A percentile compares a stretch with the other conserved stretches of the same genome.
These are phyloP conservation scores for Phasia obesa DNA, from an alignment of 2,888 invertebrate genomes.

Conservation along the genomic window DNA sequence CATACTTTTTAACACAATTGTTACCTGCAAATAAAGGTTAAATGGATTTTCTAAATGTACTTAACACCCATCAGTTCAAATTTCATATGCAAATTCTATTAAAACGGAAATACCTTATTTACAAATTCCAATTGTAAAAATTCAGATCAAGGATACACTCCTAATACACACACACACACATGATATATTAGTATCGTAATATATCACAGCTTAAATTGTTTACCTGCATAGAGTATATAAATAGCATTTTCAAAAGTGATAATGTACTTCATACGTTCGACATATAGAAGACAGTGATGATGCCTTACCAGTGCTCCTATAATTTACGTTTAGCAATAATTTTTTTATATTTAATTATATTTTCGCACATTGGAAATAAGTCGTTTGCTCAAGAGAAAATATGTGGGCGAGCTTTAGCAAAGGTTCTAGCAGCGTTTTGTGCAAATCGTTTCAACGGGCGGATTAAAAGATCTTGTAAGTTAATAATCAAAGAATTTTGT, in stretches of 20 bases:
- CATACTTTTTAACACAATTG: background rate
- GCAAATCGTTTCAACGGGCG: slow-evolving; percentile 73
- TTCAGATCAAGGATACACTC: no score
- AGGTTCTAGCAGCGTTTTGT: slow-evolving; percentile 75
- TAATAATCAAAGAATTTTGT: background rate
- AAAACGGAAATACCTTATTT: background rate
- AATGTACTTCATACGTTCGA: slow-evolving; percentile 34
- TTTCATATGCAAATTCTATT: background rate
- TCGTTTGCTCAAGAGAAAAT: slow-evolving; percentile 69
- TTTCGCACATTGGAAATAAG: background rate
- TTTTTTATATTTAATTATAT: slow-evolving; percentile 46
- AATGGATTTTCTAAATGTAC: background rate
- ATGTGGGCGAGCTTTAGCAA: slow-evolving; percentile 75
- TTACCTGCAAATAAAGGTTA: background rate
- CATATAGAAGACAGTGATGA: slow-evolving; percentile 36
- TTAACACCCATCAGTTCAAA: background rate
- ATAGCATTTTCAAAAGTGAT: slow-evolving; percentile 7
- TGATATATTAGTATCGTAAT: no score
- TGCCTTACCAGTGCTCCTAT: slow-evolving; percentile 39
- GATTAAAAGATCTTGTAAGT: slow-evolving; percentile 75
- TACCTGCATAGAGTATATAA: slow-evolving; percentile 34
- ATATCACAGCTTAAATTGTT: background rate
- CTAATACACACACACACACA: background rate
- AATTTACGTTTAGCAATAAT: slow-evolving; percentile 36
- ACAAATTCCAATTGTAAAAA: background rate